Conservation (phyloP, 2,113 vertebrate genomes). For the Leuciscus idus region DNA sequence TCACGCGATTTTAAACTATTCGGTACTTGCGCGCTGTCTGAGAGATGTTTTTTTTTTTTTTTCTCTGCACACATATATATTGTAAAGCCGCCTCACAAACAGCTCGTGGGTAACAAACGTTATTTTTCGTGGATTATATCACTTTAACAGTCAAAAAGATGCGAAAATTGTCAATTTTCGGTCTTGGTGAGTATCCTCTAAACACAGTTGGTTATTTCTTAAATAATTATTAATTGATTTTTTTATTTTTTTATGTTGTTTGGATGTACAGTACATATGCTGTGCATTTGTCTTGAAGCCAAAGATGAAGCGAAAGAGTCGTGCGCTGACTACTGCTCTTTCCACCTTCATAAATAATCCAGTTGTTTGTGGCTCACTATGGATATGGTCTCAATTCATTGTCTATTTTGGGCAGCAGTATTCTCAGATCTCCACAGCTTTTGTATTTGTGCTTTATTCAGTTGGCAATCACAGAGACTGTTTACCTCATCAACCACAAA, state of each 20-base stretch:
- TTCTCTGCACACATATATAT: no score
- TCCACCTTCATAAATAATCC: slow-evolving; percentile 11
- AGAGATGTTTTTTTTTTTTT: no score
- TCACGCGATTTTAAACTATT: no score
- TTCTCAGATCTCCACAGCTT: not conserved
- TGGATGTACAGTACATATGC: not conserved
- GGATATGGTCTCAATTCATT: not conserved
- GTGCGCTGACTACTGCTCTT: not conserved
- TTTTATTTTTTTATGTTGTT: not conserved
- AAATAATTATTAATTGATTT: not conserved
- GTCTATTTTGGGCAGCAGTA: not conserved
- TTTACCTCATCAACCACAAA: not conserved
- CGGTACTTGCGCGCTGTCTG: no score
- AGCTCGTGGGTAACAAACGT: no score
- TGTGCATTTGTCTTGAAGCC: not conserved
- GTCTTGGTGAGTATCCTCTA: no score
- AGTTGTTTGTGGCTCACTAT: not conserved
- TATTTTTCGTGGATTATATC: no score
- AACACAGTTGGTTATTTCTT: no score
- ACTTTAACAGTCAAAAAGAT: no score
- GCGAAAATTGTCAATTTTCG: no score
- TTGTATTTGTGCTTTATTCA: slow-evolving; percentile 19
- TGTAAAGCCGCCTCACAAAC: no score
- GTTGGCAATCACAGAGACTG: not conserved
- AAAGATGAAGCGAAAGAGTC: not conserved